These are phyloP conservation scores for Tanytarsus gracilentus DNA, from an alignment of 2,888 invertebrate species.

Conservation along the genomic window DNA sequence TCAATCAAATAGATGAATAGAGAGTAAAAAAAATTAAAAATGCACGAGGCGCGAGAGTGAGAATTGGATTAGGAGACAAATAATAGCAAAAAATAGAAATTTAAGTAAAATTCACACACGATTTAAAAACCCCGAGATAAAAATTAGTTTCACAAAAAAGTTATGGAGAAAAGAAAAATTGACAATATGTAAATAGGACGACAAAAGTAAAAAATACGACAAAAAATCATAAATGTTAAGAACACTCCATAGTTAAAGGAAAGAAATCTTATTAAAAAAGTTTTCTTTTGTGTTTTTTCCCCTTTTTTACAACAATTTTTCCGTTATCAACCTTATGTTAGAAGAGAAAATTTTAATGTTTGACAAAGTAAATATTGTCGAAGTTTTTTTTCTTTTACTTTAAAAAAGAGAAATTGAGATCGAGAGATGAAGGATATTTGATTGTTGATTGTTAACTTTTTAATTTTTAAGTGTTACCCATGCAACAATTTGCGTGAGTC, in stretches of 20 bases:
- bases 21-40: no score
- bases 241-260: no score
- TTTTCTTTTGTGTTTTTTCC: background rate
- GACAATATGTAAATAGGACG: constrained; percentile 11
- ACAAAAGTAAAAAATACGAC: background rate
- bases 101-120: background rate
- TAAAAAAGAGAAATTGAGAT: background rate
- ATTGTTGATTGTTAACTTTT: background rate
- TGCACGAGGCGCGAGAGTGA: no score
- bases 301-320: background rate
- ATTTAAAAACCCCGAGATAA: background rate
- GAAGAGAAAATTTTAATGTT: background rate
- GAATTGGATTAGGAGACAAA: no score
- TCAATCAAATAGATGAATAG: no score
- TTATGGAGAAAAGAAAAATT: constrained; percentile 2
- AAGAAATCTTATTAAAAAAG: background rate
- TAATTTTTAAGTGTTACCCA: background rate
- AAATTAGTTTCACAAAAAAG: constrained; percentile 1
- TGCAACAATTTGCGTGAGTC: background rate
- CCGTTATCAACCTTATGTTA: background rate
- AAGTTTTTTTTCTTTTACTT: no score
- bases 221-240: background rate
- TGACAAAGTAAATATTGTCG: background rate
- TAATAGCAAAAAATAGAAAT: no score
- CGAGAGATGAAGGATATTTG: background rate